A percentile compares a stretch with the other conserved stretches of the same genome.
phyloP scores from a whole-genome alignment of 2,113 vertebrate genomes.

The Elachura formosa region DNA sequence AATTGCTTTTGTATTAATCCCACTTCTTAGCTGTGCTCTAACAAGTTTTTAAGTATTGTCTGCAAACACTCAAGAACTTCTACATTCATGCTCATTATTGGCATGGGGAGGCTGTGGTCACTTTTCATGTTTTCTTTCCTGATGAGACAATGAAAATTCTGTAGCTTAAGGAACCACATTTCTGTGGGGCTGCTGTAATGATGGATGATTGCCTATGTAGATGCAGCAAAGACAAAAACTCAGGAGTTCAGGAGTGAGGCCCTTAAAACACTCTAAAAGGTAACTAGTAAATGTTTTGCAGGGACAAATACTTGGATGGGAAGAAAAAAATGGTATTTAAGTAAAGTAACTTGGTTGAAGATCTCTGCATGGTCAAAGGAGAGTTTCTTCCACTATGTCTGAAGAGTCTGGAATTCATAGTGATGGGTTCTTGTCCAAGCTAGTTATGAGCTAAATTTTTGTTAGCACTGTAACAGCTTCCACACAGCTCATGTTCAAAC shows the following conservation, averaged over 20 bases:
- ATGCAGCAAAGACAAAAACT: background rate
- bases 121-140: background rate
- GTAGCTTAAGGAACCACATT: background rate
- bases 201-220: background rate
- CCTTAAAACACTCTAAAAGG: background rate
- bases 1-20: background rate
- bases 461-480: background rate
- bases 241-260: background rate
- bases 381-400: background rate
- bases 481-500: background rate
- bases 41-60: background rate
- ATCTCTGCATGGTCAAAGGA: background rate
- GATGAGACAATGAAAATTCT: background rate
- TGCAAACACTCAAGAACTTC: background rate
- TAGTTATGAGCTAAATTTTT: background rate
- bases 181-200: background rate
- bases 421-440: background rate
- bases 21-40: background rate
- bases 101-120: background rate
- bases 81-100: background rate
- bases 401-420: background rate
- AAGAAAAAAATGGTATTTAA: background rate
- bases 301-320: background rate
- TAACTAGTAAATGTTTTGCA: conserved; percentile 26
- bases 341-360: background rate